Evolutionary conservation across 2,113 vertebrate genomes (phyloP), one percentile per base, ranked within the genome.

Genomic region (Eptatretus burgeri): DNA sequence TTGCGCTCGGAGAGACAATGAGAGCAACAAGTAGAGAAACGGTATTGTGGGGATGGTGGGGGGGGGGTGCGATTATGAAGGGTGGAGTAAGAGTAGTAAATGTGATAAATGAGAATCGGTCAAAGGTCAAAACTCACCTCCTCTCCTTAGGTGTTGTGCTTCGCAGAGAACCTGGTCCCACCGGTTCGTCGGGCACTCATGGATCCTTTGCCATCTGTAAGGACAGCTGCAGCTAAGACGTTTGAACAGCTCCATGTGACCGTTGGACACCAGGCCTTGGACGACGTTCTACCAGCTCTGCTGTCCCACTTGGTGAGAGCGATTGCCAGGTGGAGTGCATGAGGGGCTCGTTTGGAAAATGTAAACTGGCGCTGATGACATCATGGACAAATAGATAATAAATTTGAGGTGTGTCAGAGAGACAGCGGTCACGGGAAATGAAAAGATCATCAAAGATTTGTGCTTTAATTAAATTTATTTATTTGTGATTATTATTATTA

Each of bases 241-340:
- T 98, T 98, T 19, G 91, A 98, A 71, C 91, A 98, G 74, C 76
- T 98, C 66, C 91, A 98, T 17, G 78, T 84, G n/a, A 98, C 91
- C 66, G 85, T 98, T 5, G 91, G 91, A 27, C 78, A 89, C 75
- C 88, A 95, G 73, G 89, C 91, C 1, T 79, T 98, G 65, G 91
- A 98, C 60, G 91, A 94, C 71, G 94, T 98, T 69, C 77, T 98
- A 66, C 91, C 91, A 0, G 84, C 78, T 19, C 74, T 98, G 66
- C 76, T 98, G 70, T 83, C 80, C 70, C 91, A 98, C 71, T 77
- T 98, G 78, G 91, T 98, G 73, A 79, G 27, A 41, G 27, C 3
- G 27, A 7, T 41, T 41, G 27, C 27, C 27, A 41, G 27, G 27
- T 41, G 27, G 27, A 41, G 27, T 41, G 27, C 3, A 41, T 41